phyloP scores from a whole-genome alignment of 2,888 invertebrate species.

The Tanypteryx hageni region DNA sequence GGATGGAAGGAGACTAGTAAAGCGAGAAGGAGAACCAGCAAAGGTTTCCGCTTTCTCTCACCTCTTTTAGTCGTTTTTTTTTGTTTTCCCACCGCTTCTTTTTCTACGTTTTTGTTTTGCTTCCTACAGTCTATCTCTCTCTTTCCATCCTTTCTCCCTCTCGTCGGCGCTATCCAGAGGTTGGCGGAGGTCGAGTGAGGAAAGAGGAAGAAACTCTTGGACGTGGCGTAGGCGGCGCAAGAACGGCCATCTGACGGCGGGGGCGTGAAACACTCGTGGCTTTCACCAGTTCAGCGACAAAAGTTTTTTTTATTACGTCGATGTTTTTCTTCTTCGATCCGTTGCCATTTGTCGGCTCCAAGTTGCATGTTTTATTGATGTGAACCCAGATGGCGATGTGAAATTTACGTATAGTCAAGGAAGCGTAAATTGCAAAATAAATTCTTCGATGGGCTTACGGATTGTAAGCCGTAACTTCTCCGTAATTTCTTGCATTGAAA shows the following conservation, averaged over 20 bases:
- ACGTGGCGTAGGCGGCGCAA: constrained; percentile 19
- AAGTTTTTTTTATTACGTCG: not conserved
- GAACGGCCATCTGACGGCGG: constrained; percentile 33
- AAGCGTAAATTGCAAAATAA: too few relatives aligned
- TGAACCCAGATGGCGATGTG: too few relatives aligned
- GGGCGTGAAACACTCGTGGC: constrained; percentile 17
- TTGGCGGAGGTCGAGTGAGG: constrained; percentile 20
- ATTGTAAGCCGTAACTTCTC: too few relatives aligned
- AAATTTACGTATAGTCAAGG: too few relatives aligned
- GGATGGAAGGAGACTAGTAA: too few relatives aligned
- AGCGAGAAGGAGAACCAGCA: too few relatives aligned
- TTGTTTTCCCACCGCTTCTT: not conserved
- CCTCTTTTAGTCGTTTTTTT: too few relatives aligned
- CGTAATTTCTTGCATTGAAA: too few relatives aligned
- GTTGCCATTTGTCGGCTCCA: too few relatives aligned
- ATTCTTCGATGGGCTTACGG: too few relatives aligned
- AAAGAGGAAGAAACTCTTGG: not conserved
- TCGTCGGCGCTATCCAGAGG: constrained; percentile 23
- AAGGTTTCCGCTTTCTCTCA: too few relatives aligned
- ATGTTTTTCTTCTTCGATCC: not conserved
- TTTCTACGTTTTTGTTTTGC: not conserved
- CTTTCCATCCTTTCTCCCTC: constrained; percentile 17
- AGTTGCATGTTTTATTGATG: too few relatives aligned
- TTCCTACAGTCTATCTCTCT: not conserved
- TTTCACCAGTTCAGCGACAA: constrained; percentile 7